A percentile compares a stretch with the other conserved stretches of the same genome.
Conservation (phyloP, 2,797 vertebrate genomes). For the Garrulus glandarius region DNA sequence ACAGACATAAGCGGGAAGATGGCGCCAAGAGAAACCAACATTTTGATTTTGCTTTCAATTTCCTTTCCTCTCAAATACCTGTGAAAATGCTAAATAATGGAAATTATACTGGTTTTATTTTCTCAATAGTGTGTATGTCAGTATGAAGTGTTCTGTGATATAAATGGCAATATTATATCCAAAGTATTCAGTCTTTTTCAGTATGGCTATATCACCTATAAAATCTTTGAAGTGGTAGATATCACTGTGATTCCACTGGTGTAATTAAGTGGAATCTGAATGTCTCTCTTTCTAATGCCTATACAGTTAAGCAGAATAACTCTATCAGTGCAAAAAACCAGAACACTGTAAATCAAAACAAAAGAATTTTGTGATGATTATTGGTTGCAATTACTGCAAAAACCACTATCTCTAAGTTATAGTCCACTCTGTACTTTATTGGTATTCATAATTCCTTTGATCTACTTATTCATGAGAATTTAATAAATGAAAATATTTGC, state of each 20-base stretch:
- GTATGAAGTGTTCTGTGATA: neutral
- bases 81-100: neutral
- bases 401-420: neutral
- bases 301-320: neutral
- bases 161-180: neutral
- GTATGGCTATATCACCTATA: neutral
- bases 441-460: neutral
- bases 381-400: neutral
- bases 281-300: neutral
- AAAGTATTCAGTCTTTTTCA: neutral
- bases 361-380: neutral
- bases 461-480: neutral
- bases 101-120: neutral
- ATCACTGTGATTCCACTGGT: neutral
- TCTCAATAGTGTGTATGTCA: neutral
- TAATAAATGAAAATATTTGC: neutral
- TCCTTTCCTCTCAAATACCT: neutral
- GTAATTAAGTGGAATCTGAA: neutral
- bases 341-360: neutral
- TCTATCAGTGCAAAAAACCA: neutral
- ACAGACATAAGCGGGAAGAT: neutral
- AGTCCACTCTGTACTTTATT: neutral
- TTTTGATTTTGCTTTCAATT: neutral
- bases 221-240: neutral
- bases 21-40: neutral